Evolutionary conservation across 2,888 invertebrate species (phyloP), one percentile per base, ranked within the genome.

Genomic region (Clivina fossor): DNA sequence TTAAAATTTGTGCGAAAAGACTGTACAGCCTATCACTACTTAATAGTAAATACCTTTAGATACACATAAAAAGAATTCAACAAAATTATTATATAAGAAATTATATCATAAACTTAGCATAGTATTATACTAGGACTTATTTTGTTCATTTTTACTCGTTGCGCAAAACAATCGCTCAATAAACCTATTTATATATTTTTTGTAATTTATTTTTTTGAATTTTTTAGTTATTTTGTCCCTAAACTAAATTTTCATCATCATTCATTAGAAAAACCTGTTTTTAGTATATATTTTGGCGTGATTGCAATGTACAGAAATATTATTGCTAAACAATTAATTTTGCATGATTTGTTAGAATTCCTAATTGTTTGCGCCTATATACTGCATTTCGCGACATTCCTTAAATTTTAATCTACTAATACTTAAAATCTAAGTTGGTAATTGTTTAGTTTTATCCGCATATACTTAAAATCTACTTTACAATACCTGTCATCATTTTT

Each of bases 1-100:
- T 30, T 30, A 30, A 30, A 30, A 30, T 30, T 30, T 30, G 30
- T 30, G 30, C 30, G 30, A 30, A 30, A 30, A 30, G 30, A 30
- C 30, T 11, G 30, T 30, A 30, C 13, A 30, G 9, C 30, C 30
- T 30, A 30, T 11, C 30, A 30, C 30, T 30, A 30, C 13, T 30
- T 30, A 11, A 9, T 9, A 30, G 11, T 11, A 30, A 4, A 11
- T n/a, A n/a, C n/a, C n/a, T n/a, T n/a, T n/a, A 26, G 9, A 4
- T 30, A 11, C 2, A 3, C 30, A 30, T 30, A 2, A 30, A 26
- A 26, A 26, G 5, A 13, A 30, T 30, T 9, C 4, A 30, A 30
- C 13, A 2, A 30, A 2, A 30, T 30, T 9, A 30, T 11, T 30
- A 11, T 3, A 9, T 30, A 11, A 13, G n/a, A 30, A 2, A 30